A percentile compares a stretch with the other conserved stretches of the same genome.
phyloP scores from a whole-genome alignment of 2,797 vertebrate species.

The Spheniscus humboldti region DNA sequence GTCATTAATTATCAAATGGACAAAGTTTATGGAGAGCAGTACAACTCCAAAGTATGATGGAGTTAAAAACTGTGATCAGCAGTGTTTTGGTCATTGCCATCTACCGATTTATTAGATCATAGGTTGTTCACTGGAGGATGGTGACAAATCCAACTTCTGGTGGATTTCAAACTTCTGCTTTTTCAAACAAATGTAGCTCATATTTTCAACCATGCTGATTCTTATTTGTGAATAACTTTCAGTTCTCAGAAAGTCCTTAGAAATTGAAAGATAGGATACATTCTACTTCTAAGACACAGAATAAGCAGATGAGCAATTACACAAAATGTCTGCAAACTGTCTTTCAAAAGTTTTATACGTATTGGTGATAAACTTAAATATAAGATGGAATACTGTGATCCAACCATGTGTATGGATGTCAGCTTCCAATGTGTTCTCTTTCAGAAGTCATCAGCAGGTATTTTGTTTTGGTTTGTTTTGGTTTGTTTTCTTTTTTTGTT shows the following conservation, averaged over 20 bases:
- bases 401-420: neutral
- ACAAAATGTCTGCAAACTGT: neutral
- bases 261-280: neutral
- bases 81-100: neutral
- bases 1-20: neutral
- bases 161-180: neutral
- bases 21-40: neutral
- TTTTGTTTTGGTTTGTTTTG: neutral
- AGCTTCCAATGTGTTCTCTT: neutral
- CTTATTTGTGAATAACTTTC: neutral
- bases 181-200: neutral
- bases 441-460: neutral
- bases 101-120: neutral
- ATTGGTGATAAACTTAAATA: neutral
- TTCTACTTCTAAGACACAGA: neutral
- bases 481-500: accelerated
- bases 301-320: neutral
- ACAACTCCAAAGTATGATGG: neutral
- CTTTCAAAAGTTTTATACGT: neutral
- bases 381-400: neutral
- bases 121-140: neutral
- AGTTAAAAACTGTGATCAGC: neutral
- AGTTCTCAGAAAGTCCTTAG: neutral
- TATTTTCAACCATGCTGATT: neutral
- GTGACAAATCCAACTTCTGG: neutral